phyloP scores from a whole-genome alignment of 2,113 vertebrate species.

The Dinomys branickii region DNA sequence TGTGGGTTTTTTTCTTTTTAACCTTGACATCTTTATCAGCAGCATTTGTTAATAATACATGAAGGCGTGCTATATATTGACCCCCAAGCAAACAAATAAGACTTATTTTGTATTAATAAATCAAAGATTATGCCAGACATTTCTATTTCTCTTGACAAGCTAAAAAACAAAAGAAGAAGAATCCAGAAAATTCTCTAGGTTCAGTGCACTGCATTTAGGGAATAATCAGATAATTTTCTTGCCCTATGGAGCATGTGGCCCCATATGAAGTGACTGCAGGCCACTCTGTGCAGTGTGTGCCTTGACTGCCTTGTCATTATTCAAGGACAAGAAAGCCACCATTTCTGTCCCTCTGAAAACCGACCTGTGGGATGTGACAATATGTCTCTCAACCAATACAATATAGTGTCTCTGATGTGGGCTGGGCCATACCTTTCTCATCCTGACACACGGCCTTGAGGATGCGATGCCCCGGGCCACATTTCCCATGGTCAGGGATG shows the following conservation, averaged over 20 bases:
- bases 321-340: not conserved
- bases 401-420: not conserved
- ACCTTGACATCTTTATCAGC: slow-evolving; percentile 11
- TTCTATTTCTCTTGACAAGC: not conserved
- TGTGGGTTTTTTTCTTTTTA: not conserved
- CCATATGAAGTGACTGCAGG: not conserved
- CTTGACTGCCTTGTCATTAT: not conserved
- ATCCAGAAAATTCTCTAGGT: not conserved
- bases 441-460: slow-evolving; percentile 88
- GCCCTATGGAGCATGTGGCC: not conserved
- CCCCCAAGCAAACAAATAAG: not conserved
- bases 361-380: not conserved
- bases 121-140: not conserved
- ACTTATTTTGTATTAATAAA: not conserved
- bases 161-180: not conserved
- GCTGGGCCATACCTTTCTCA: slow-evolving; percentile 86
- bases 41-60: slow-evolving; percentile 40
- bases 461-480: slow-evolving; percentile 90
- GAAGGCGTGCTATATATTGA: not conserved
- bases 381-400: fast-evolving
- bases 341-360: not conserved
- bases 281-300: not conserved
- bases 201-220: not conserved
- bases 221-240: not conserved
- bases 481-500: slow-evolving; percentile 85